Conservation (phyloP, 1,140 invertebrate species). For the Aphelenchoides avenae region DNA sequence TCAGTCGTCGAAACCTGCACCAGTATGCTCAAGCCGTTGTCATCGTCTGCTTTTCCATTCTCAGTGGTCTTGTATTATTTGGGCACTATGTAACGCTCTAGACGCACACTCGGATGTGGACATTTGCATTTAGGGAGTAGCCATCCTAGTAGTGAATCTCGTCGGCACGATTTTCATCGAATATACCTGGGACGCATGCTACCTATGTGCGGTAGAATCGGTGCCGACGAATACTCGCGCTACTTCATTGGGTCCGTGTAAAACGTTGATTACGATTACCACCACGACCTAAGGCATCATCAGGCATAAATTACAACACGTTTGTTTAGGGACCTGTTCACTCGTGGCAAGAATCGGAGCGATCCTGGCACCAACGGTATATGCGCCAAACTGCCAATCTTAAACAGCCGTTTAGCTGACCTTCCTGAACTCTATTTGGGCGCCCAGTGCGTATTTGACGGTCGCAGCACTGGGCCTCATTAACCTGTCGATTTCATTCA, state of each 20-base stretch:
- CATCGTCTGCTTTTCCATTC: conserved; percentile 51
- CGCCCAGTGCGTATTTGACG: conserved; percentile 53
- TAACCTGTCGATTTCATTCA: conserved; percentile 53
- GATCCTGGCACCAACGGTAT: too few relatives aligned
- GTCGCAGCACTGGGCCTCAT: conserved; percentile 48
- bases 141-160: conserved; percentile 52
- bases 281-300: too few relatives aligned
- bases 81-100: conserved; percentile 46
- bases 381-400: too few relatives aligned
- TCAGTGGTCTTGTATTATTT: conserved; percentile 42
- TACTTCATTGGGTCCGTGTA: too few relatives aligned
- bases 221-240: too few relatives aligned
- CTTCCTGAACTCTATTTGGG: conserved; percentile 51
- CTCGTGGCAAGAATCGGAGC: too few relatives aligned
- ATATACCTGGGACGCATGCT: conserved; percentile 57
- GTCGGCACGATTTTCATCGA: conserved; percentile 54
- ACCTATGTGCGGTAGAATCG: conserved; percentile 53
- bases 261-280: too few relatives aligned
- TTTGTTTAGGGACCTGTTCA: too few relatives aligned
- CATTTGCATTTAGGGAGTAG: conserved; percentile 42
- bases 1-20: conserved; percentile 50
- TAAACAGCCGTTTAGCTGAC: conserved; percentile 54
- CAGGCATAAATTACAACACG: too few relatives aligned
- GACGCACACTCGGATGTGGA: too few relatives aligned
- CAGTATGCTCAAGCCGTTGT: conserved; percentile 49